A percentile compares a stretch with the other conserved stretches of the same genome.
phyloP scores from a whole-genome alignment of 2,888 invertebrate genomes.

The Tineola bisselliella region DNA sequence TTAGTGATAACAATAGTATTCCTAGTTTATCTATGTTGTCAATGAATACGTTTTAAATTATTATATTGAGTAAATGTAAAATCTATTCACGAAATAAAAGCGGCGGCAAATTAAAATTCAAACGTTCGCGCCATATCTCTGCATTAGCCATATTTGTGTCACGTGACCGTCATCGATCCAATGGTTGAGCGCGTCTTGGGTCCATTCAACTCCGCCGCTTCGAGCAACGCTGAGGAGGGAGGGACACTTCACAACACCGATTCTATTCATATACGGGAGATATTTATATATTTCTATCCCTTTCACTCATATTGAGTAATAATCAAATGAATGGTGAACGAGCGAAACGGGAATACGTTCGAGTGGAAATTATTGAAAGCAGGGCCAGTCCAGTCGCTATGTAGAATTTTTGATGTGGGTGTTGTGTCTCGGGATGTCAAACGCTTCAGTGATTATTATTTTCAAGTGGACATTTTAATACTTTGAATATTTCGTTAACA shows the following conservation, averaged over 20 bases:
- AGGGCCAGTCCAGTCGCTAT: constrained; percentile 51
- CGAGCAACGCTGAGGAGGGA: constrained; percentile 27
- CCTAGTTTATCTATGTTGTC: not conserved
- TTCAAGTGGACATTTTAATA: constrained; percentile 53
- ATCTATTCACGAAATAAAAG: not conserved
- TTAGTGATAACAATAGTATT: not conserved
- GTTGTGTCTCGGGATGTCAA: constrained; percentile 63
- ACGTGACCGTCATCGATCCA: constrained; percentile 67
- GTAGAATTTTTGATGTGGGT: constrained; percentile 67
- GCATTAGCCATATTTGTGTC: constrained; percentile 39
- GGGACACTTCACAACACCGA: constrained; percentile 60
- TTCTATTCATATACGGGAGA: constrained; percentile 49
- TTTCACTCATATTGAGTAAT: constrained; percentile 55
- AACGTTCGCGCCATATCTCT: constrained; percentile 2
- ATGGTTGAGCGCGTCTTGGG: constrained; percentile 66
- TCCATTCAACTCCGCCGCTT: constrained; percentile 60
- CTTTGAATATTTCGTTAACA: constrained; percentile 44
- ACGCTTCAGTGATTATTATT: constrained; percentile 63
- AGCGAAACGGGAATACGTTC: constrained; percentile 60
- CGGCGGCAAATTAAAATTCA: not conserved
- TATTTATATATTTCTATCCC: constrained; percentile 54
- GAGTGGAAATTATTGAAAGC: constrained; percentile 63
- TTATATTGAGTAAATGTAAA: not conserved
- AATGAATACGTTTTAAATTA: not conserved
- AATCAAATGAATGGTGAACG: constrained; percentile 63